Conservation (phyloP, 2,113 vertebrate species). For the Brevimyrus niger region DNA sequence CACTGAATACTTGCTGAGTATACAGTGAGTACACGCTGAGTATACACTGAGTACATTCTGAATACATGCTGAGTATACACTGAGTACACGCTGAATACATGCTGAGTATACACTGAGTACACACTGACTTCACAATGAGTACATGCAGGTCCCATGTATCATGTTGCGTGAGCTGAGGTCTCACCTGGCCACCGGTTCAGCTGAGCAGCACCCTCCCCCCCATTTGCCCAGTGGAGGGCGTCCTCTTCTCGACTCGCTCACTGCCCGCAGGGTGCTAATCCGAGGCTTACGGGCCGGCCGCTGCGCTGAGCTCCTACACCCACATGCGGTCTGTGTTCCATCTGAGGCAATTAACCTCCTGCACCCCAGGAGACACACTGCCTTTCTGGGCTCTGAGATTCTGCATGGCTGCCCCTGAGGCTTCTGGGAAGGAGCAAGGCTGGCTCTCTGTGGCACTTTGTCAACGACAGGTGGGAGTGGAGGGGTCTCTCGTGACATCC, state of each 20-base stretch:
- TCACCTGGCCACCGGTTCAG: neutral
- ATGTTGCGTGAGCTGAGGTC: neutral
- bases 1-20: too few relatives aligned
- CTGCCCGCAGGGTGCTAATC: constrained; percentile 41
- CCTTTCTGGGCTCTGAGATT: constrained; percentile 31
- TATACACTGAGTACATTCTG: neutral
- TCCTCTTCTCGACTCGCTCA: neutral
- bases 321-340: constrained; percentile 40
- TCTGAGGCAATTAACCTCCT: constrained; percentile 51
- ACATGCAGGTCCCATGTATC: neutral
- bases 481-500: constrained; percentile 40
- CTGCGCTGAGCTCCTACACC: constrained; percentile 37
- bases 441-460: neutral
- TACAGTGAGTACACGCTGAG: neutral
- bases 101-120: neutral
- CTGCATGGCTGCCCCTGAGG: constrained; percentile 35
- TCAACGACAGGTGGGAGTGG: constrained; percentile 33
- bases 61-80: too few relatives aligned
- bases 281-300: constrained; percentile 41
- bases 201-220: neutral
- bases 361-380: constrained; percentile 37
- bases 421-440: constrained; percentile 32
- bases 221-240: neutral
- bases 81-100: neutral
- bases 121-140: neutral